phyloP scores from a whole-genome alignment of 2,113 vertebrate genomes.

The Budorcas taxicolor region DNA sequence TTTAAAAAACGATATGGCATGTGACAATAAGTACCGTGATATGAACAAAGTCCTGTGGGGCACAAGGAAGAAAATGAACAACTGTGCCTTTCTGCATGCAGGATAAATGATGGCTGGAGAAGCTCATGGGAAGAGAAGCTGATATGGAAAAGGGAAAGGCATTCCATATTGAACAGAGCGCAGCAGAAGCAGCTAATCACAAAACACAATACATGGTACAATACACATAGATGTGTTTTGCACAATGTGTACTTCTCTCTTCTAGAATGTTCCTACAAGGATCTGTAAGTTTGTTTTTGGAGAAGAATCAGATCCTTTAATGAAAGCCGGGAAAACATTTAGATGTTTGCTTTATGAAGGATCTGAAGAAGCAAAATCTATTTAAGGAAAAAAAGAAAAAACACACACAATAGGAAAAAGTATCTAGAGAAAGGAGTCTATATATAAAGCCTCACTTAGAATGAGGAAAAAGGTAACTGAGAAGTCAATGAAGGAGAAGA shows the following conservation, averaged over 20 bases:
- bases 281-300: neutral
- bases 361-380: neutral
- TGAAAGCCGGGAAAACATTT: neutral
- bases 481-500: constrained; percentile 14
- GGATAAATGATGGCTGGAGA: neutral
- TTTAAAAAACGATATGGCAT: neutral
- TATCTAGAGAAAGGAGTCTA: neutral
- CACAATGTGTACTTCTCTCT: neutral
- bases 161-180: neutral
- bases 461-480: neutral
- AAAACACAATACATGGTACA: neutral
- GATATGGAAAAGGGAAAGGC: neutral
- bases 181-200: neutral
- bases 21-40: neutral
- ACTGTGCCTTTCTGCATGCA: neutral
- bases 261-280: neutral
- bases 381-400: neutral
- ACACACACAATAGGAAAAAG: neutral
- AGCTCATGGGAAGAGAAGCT: neutral
- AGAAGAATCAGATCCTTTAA: neutral
- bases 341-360: neutral
- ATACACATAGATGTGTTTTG: neutral
- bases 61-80: neutral
- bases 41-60: neutral
- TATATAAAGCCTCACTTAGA: neutral